A percentile compares a stretch with the other conserved stretches of the same genome.
Conservation (phyloP, 2,797 vertebrate species). For the Crax fasciolata region DNA sequence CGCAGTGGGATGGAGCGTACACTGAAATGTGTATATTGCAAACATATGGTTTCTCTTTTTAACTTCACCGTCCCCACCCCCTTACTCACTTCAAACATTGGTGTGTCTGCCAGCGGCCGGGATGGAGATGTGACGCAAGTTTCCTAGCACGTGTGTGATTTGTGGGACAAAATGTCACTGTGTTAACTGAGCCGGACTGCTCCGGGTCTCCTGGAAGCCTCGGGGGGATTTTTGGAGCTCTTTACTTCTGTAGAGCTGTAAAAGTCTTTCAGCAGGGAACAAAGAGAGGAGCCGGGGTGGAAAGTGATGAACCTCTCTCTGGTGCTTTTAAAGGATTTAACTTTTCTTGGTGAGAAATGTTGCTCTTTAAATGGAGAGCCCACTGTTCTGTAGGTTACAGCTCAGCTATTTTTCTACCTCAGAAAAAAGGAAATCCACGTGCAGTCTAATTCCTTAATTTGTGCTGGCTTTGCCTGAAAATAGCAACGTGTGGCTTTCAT, state of each 20-base stretch:
- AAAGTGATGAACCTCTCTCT: background rate
- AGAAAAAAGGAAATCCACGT: background rate
- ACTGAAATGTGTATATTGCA: constrained; percentile 44
- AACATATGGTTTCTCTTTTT: constrained; percentile 60
- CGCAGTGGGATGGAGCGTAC: background rate
- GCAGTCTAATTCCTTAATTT: background rate
- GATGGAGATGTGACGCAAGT: constrained; percentile 57
- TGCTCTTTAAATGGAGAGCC: background rate
- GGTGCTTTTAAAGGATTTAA: background rate
- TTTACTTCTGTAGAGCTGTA: background rate
- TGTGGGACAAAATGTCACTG: constrained; percentile 64
- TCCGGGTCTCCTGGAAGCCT: constrained; percentile 10
- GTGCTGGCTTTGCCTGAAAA: background rate
- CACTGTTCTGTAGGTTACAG: background rate
- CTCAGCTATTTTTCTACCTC: background rate
- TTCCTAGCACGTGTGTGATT: constrained; percentile 50
- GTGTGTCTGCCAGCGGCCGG: constrained; percentile 26
- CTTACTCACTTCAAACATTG: constrained; percentile 20
- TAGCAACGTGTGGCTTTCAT: background rate
- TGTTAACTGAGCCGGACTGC: constrained; percentile 45
- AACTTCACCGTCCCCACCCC: background rate
- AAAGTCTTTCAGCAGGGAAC: constrained; percentile 3
- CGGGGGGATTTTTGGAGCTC: background rate
- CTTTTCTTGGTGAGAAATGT: background rate
- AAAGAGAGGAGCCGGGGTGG: background rate